These are phyloP conservation scores for Heterocephalus glaber DNA, from an alignment of 2,113 vertebrate genomes.

Conservation along the genomic window DNA sequence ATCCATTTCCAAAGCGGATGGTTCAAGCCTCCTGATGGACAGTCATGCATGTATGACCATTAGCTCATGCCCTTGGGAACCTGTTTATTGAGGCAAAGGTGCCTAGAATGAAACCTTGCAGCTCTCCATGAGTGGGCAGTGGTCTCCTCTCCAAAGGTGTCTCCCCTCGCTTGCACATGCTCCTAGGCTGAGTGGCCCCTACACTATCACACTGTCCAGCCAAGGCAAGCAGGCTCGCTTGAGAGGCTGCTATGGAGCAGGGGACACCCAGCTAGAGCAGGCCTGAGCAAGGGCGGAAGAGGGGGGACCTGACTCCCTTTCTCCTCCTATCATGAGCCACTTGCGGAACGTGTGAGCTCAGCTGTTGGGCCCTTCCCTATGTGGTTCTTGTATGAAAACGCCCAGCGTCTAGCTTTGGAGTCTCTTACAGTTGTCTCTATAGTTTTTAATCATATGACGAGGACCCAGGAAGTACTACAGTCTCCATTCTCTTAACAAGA, in stretches of 20 bases:
- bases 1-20: background rate
- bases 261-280: background rate
- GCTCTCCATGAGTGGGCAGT: background rate
- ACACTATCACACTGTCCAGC: background rate
- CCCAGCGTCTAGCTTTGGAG: background rate
- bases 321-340: background rate
- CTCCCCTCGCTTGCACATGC: background rate
- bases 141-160: background rate
- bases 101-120: background rate
- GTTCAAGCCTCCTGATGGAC: background rate
- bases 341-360: background rate
- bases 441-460: background rate
- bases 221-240: background rate
- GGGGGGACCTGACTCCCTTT: background rate
- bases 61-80: background rate
- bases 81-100: background rate
- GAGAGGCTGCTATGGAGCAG: background rate
- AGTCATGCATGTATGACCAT: background rate
- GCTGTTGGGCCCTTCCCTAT: background rate
- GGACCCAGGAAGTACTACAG: fast-evolving
- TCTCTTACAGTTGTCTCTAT: background rate
- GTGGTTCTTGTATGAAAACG: background rate
- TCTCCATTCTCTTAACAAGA: background rate
- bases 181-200: background rate
- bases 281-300: background rate